Base-by-base conservation (phyloP, 2,888 invertebrate species). In the Graphium colonna region DNA sequence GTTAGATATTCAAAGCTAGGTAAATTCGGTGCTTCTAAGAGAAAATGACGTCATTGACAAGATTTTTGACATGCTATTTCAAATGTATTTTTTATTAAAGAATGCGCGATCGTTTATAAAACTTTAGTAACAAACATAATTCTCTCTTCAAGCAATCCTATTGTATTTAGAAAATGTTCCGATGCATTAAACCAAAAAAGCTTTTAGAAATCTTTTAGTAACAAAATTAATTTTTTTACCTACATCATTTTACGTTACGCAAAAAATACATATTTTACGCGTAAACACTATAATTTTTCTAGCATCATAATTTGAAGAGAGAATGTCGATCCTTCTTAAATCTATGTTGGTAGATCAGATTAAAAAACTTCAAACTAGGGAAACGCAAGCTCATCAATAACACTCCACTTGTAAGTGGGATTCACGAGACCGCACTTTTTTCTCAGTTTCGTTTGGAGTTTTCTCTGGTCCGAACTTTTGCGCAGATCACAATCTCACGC, bases 361-460 rank as follows among this genome's bases (percentile, higher is more conserved):
- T 26, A 18, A 45, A 10, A 49, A 50, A 45, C 36, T 26, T 40
- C 21, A 49, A 54, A 54, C 36, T 40, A 54, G 41, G 45, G 45
- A 17, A 39, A 54, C 41, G 45, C 45, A 54, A 54, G 45, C 52
- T 52, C 49, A 56, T 57, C 58, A 55, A 54, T 57, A 52, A 49
- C 38, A 55, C 49, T 58, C 83, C 85, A 83, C 82, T 84, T 82
- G 51, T 58, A 82, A 79, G 84, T 86, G 84, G 84, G 60, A 71
- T 83, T 85, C 58, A 64, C 67, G 68, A 78, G 73, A 74, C 75
- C 71, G 73, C 68, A 75, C 66, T 67, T 52, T 1, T 58, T 74
- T 73, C 70, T 71, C 68, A 71, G 73, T 68, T 64, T 63, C 69
- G 71, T 75, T 71, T 67, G 70, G 73, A 75, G 72, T 69, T 70